Conservation (phyloP, 2,113 vertebrate species). For the Condylura cristata region DNA sequence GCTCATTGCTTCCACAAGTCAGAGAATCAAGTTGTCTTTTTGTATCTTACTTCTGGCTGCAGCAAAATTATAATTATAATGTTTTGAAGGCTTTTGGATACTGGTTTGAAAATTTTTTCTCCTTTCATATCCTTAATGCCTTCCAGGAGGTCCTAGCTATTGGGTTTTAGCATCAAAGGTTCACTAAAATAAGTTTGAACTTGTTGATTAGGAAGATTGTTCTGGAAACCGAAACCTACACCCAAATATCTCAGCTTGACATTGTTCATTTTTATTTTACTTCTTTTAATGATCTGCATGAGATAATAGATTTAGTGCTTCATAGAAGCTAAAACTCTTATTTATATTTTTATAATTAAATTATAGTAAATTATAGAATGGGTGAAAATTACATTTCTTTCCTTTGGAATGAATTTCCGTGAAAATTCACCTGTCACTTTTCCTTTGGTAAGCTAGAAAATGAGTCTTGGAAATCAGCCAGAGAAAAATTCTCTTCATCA, state of each 20-base stretch:
- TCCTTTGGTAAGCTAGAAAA: slow-evolving; percentile 25
- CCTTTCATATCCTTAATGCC: slow-evolving; percentile 35
- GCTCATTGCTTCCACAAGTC: not conserved
- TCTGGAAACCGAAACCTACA: slow-evolving; percentile 49
- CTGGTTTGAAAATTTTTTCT: not conserved
- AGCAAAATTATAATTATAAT: not conserved
- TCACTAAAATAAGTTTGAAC: slow-evolving; percentile 32
- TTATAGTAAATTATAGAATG: slow-evolving; percentile 24
- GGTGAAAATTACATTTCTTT: not conserved
- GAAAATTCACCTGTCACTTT: slow-evolving; percentile 50
- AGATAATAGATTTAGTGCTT: slow-evolving; percentile 19
- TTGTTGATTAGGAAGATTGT: slow-evolving; percentile 48
- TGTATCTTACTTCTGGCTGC: not conserved
- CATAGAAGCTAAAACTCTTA: not conserved
- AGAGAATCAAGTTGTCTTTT: not conserved
- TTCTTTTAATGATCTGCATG: not conserved
- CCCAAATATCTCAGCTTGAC: slow-evolving; percentile 40
- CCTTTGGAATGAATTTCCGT: slow-evolving; percentile 6
- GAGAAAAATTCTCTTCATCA: slow-evolving; percentile 65
- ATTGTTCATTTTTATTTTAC: slow-evolving; percentile 15
- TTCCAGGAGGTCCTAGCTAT: not conserved
- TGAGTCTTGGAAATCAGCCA: slow-evolving; percentile 58
- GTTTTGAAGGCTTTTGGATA: not conserved
- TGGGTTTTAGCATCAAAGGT: not conserved
- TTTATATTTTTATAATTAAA: slow-evolving; percentile 45